Evolutionary conservation across 92 coral and sea anemone genomes (phyloP).

Genomic region (Desmophyllum pertusum): DNA sequence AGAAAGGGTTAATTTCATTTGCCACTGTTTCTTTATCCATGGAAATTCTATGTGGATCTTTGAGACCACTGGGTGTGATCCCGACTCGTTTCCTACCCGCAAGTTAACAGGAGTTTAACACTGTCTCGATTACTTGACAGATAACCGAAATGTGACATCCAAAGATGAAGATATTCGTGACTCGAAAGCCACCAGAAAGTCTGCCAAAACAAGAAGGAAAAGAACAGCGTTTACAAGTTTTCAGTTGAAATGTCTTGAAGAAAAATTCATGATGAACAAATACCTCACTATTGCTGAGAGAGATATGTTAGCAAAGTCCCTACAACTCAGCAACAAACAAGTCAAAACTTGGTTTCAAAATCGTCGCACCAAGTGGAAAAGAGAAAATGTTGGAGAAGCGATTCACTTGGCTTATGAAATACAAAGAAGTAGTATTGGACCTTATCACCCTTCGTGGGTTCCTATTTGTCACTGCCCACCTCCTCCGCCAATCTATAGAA

Average conservation of each 20-base stretch:
- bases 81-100: neutral
- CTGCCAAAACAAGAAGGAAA: conserved; percentile 78
- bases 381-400: conserved; percentile 97
- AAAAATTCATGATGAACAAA: conserved; percentile 95
- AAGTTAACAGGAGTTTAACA: neutral
- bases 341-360: conserved; percentile 99
- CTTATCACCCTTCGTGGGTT: conserved; percentile 82
- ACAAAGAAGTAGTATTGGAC: conserved; percentile 76
- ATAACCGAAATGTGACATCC: conserved; percentile 9
- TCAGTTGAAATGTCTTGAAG: conserved; percentile 94
- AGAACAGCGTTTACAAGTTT: conserved; percentile 97
- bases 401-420: conserved; percentile 90
- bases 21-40: neutral
- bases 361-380: conserved; percentile 97
- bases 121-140: neutral
- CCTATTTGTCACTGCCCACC: conserved; percentile 72
- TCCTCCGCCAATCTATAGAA: conserved; percentile 65
- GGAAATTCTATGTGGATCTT: neutral
- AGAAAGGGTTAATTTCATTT: no score
- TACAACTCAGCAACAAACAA: conserved; percentile 94
- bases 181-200: conserved; percentile 44
- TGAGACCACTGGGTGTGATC: neutral
- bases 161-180: conserved; percentile 29
- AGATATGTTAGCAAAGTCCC: conserved; percentile 93
- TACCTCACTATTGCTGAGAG: conserved; percentile 97